Percentiles rank a stretch among this genome's conserved stretches.
Evolutionary conservation across 2,888 invertebrate genomes (phyloP).

Genomic region (Chloromyia formosa): DNA sequence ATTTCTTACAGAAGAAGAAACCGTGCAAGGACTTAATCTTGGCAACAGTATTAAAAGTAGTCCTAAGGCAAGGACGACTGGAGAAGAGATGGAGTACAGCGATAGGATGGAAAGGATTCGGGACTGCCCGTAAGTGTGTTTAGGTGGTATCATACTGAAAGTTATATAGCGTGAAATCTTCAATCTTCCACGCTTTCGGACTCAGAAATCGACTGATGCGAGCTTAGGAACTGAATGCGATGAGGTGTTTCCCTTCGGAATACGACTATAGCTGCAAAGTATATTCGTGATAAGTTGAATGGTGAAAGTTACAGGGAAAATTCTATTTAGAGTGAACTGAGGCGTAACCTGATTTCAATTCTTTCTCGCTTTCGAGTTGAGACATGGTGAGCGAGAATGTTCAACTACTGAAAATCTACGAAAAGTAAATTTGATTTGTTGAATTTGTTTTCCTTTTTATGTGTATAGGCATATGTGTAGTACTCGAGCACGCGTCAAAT

Average conservation of each 20-base stretch:
- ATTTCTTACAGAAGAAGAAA: constrained; percentile 32
- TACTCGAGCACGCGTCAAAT: too few species aligned
- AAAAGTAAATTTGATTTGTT: too few species aligned
- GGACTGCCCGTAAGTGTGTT: constrained; percentile 18
- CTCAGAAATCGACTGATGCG: background rate
- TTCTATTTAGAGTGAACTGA: constrained; percentile 35
- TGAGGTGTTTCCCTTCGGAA: constrained; percentile 8
- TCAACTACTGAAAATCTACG: too few species aligned
- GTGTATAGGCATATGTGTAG: too few species aligned
- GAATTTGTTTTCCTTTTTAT: too few species aligned
- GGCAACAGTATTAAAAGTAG: constrained; percentile 33
- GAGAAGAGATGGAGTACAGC: background rate
- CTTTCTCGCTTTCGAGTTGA: background rate
- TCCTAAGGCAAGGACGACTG: background rate
- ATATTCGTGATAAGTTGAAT: background rate
- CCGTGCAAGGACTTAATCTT: constrained; percentile 34
- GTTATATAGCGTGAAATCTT: constrained; percentile 20
- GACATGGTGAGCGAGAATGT: background rate
- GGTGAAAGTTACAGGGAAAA: constrained; percentile 34
- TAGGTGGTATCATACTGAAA: constrained; percentile 31
- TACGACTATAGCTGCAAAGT: background rate
- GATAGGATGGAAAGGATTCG: background rate
- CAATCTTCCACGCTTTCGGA: constrained; percentile 22
- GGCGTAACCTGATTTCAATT: constrained; percentile 34
- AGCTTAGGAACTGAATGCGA: background rate